Conservation (phyloP, 2,888 invertebrate genomes). For the Sepiola atlantica region DNA sequence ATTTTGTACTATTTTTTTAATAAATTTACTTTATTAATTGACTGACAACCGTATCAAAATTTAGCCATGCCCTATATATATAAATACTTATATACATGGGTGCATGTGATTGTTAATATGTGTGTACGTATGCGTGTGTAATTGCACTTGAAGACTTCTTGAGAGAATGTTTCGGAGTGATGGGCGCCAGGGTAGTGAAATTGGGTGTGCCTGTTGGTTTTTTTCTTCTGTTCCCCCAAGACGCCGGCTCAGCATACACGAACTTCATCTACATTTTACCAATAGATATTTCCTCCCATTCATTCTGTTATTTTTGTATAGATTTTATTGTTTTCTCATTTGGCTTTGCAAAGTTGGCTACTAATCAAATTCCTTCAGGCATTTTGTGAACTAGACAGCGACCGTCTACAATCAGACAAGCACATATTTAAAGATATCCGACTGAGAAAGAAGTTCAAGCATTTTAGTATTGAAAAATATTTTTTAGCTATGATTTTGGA, state of each 20-base stretch:
- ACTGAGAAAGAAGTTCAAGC: background rate
- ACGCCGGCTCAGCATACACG: background rate
- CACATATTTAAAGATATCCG: background rate
- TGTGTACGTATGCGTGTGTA: too few relatives aligned
- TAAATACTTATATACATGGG: too few relatives aligned
- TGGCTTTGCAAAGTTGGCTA: background rate
- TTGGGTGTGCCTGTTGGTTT: background rate
- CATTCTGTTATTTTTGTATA: too few relatives aligned
- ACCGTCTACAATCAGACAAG: too few relatives aligned
- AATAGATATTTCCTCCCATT: background rate
- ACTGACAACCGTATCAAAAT: too few relatives aligned
- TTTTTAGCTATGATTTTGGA: too few relatives aligned
- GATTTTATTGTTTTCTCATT: background rate
- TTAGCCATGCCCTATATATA: too few relatives aligned
- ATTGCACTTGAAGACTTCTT: background rate
- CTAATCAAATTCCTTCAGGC: background rate
- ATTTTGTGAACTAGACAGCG: background rate
- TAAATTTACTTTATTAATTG: too few relatives aligned
- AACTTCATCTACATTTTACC: background rate
- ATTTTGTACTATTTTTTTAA: too few relatives aligned
- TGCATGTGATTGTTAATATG: too few relatives aligned
- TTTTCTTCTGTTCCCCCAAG: background rate
- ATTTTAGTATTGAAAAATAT: background rate
- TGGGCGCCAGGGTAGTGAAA: background rate
- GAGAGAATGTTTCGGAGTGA: background rate